Evolutionary conservation across 2,113 vertebrate species (phyloP).

Genomic region (Tamias sibiricus): DNA sequence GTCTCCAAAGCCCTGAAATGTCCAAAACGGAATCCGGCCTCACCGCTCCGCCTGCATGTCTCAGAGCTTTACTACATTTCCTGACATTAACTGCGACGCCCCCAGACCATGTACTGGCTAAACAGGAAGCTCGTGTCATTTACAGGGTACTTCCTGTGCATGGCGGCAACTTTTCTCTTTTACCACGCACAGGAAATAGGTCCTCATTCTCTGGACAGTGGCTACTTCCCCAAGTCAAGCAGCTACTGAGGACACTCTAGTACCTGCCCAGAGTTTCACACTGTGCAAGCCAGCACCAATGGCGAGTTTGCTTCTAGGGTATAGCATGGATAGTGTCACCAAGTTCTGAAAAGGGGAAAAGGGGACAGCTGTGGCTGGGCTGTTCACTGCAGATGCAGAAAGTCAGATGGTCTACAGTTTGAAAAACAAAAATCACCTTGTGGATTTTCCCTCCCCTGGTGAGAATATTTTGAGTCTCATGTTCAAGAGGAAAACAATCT

Average conservation of each 20-base stretch:
- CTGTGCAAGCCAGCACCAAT: neutral
- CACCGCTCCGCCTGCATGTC: neutral
- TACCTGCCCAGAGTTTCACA: neutral
- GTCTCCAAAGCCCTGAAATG: neutral
- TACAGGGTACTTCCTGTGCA: neutral
- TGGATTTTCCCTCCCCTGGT: neutral
- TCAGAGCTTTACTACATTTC: neutral
- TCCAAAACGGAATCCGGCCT: neutral
- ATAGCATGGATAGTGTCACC: neutral
- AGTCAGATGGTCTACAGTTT: neutral
- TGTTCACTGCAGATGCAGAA: neutral
- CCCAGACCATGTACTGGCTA: neutral
- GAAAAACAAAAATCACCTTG: neutral
- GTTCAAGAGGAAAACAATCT: neutral
- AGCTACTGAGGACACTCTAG: neutral
- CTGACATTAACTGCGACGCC: neutral
- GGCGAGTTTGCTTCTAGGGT: neutral
- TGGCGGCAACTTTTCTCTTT: neutral
- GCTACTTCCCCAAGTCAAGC: neutral
- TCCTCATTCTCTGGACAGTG: neutral
- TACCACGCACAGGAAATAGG: neutral
- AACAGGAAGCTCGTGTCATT: conserved; percentile 16
- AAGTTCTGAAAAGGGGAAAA: neutral
- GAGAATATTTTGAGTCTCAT: neutral
- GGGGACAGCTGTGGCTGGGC: neutral